These are phyloP conservation scores for Tenthredo scrophulariae DNA, from an alignment of 2,888 invertebrate genomes.

Conservation along the genomic window DNA sequence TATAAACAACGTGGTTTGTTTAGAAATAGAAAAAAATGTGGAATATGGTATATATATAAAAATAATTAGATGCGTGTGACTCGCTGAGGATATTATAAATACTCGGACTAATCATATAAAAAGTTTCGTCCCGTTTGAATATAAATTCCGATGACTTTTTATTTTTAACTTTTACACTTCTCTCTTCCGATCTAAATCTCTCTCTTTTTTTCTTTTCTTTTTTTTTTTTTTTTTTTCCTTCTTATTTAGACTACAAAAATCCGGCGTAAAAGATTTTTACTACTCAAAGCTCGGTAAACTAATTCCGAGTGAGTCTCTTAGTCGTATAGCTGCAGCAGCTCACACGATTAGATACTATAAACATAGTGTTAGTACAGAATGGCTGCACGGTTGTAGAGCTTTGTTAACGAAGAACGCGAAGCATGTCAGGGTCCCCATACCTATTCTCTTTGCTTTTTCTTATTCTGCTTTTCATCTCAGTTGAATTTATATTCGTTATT, in stretches of 20 bases:
- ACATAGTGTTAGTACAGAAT: constrained; percentile 22
- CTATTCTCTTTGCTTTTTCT: not conserved
- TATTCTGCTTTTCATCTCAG: not conserved
- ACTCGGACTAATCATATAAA: not conserved
- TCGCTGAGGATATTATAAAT: not conserved
- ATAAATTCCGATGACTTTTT: not conserved
- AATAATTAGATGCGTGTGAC: not conserved
- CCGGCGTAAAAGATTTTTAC: not conserved
- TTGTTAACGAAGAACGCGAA: not conserved
- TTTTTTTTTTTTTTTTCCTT: not conserved
- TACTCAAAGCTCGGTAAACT: not conserved
- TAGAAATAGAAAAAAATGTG: not conserved
- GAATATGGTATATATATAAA: not conserved
- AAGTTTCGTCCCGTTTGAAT: not conserved
- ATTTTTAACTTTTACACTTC: not conserved
- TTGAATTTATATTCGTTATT: not conserved
- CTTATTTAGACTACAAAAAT: not conserved
- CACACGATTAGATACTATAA: constrained; percentile 28
- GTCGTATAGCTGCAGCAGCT: not conserved
- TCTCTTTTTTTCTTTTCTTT: not conserved
- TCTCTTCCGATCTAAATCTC: not conserved
- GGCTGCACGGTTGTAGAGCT: constrained; percentile 14
- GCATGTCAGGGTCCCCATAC: constrained; percentile 6
- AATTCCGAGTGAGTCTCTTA: not conserved
- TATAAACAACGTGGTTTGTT: not conserved